Conservation (phyloP, 2,888 invertebrate genomes). For the Eupithecia subumbrata region DNA sequence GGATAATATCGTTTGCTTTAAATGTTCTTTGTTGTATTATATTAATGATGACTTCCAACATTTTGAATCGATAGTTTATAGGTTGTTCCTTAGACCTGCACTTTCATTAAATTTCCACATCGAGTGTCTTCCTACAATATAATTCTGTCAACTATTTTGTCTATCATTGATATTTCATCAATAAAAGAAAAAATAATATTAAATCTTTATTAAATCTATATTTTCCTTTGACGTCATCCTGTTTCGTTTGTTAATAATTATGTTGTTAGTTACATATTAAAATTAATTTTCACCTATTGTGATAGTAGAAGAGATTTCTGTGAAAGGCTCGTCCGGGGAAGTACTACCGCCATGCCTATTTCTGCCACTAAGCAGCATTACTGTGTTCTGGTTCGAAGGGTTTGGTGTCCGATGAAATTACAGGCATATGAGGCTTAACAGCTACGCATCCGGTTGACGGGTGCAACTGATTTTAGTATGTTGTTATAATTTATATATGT, state of each 20-base stretch:
- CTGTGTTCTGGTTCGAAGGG: not conserved
- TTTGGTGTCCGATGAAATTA: not conserved
- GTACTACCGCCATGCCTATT: not conserved
- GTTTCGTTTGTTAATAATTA: not conserved
- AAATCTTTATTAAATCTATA: not conserved
- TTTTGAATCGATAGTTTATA: not conserved
- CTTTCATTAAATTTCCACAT: not conserved
- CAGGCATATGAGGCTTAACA: not conserved
- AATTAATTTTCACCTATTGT: not conserved
- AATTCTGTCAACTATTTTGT: not conserved
- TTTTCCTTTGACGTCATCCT: not conserved
- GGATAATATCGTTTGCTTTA: not conserved
- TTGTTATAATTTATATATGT: not conserved
- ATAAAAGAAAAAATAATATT: too few species aligned
- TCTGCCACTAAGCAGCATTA: not conserved
- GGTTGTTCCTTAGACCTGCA: too few species aligned
- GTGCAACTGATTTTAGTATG: not conserved
- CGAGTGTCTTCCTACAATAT: not conserved
- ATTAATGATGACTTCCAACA: not conserved
- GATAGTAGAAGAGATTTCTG: not conserved
- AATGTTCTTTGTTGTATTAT: not conserved
- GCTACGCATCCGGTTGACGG: not conserved
- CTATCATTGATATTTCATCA: not conserved
- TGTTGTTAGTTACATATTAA: not conserved
- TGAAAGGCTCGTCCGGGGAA: slow-evolving; percentile 2